Evolutionary conservation across 2,113 vertebrate genomes (phyloP), one percentile per base, ranked within the genome.

Genomic region (Macroglossus sobrinus): DNA sequence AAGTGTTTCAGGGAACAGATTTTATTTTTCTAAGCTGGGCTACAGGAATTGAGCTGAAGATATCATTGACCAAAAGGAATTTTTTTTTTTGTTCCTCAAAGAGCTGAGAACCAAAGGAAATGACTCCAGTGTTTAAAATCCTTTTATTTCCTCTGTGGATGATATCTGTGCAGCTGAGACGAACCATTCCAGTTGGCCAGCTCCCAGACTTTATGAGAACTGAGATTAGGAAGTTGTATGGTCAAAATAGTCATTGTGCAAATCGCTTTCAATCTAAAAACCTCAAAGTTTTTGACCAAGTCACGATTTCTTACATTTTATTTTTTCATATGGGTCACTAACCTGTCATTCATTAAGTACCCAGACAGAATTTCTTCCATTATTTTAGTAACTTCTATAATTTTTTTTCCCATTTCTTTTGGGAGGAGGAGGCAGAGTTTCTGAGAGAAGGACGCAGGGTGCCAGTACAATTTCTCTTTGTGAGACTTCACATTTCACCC

Each of bases 61-160:
- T 99, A 98, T 98, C 98, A 97, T 98, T 98, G 98, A 99, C 98
- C 98, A 43, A 98, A 98, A 98, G 98, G 98, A 99, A 96, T 98
- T 98, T 99, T 99, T 87, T 99, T 47, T 47, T 40, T 38, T 47
- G 33, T n/a, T 0, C 5, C 9, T 98, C 97, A 98, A 98, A 98
- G 97, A 98, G 98, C 98, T 50, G 96, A 94, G 98, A 99, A 99
- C 98, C 97, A 99, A 98, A 99, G 99, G 99, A 99, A 99, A 99
- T 99, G 98, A 99, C 99, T 99, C 98, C 71, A 91, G 55, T 98
- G 98, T 99, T 99, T 99, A 97, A 98, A 99, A 98, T 98, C 98
- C 98, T 98, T 99, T 98, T 98, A 98, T 98, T 99, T 99, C 99
- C 99, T 99, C 98, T 98, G 95, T 98, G 96, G 98, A 98, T 97